Evolutionary conservation across 2,888 invertebrate species (phyloP).

Genomic region (Colletes collaris): DNA sequence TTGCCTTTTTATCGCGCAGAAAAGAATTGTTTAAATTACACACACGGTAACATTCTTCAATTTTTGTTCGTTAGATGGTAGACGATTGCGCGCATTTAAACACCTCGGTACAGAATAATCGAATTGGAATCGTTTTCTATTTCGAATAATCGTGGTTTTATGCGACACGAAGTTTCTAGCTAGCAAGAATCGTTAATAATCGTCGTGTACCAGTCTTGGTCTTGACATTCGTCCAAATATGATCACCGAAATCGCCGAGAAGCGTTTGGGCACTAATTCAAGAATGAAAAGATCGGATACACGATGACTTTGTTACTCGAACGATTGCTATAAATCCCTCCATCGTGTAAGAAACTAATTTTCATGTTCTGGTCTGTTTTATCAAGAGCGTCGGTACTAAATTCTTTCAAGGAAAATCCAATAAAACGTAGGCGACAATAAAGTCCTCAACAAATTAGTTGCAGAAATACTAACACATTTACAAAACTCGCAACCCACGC

Average conservation of each 20-base stretch:
- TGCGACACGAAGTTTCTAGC: conserved; percentile 2
- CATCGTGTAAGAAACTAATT: neutral
- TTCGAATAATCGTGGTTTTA: too few relatives aligned
- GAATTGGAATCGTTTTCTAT: too few relatives aligned
- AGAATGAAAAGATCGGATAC: conserved; percentile 35
- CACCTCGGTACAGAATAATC: too few relatives aligned
- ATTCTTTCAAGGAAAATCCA: conserved; percentile 13
- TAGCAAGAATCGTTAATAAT: conserved; percentile 13
- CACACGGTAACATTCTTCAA: too few relatives aligned
- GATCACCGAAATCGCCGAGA: conserved; percentile 1
- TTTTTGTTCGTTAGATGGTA: too few relatives aligned
- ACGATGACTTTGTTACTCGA: conserved; percentile 6
- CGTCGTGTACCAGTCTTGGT: conserved; percentile 36
- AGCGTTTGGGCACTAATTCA: conserved; percentile 39
- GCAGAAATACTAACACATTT: conserved; percentile 3
- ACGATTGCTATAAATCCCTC: conserved; percentile 2
- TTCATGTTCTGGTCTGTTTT: neutral
- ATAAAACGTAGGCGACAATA: conserved; percentile 19
- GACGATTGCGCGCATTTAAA: too few relatives aligned
- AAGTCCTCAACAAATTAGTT: conserved; percentile 11
- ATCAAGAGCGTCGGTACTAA: neutral
- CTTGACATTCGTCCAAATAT: conserved; percentile 52
- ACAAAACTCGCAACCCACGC: conserved; percentile 26
- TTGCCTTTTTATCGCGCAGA: too few relatives aligned
- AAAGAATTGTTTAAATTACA: too few relatives aligned